Evolutionary conservation across 2,888 invertebrate genomes (phyloP), one percentile per base, ranked within the genome.

Genomic region (Dugesia japonica): DNA sequence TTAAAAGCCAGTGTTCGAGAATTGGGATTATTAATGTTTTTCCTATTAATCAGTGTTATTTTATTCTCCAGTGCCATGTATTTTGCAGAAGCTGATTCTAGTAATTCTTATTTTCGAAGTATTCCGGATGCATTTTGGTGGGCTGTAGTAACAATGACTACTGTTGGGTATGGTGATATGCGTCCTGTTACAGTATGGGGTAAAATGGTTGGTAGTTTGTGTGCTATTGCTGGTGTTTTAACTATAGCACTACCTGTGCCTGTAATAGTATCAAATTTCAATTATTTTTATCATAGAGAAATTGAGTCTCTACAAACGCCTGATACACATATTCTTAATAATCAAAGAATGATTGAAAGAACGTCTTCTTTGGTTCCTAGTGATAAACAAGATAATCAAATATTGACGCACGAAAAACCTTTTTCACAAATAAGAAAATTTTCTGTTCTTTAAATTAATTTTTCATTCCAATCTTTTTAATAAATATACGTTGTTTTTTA

Each of bases 1-100:
- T 23, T 56, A 7, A 56, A 56, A 56, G 56, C 56, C 56, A 56
- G 56, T 56, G 56, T 56, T 4, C 56, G 56, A 4, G 56, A 56
- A 56, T 56, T 56, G 56, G 56, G 56, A 56, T 56, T 56, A n/a
- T n/a, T 56, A 23, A 56, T 56, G 56, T 56, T 56, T 56, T 56
- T 56, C 23, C 17, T 56, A n/a, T 56, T 56, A 56, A 56, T 56
- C 56, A 56, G 56, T 23, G 56, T 56, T n/a, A 56, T 56, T 56
- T n/a, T 56, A 56, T 56, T 56, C 17, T 56, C 56, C 7, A 56
- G 56, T 56, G 56, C 56, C 9, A 56, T 56, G 56, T 56, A 56
- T 56, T 56, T 56, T 56, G 56, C 56, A 9, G 56, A 56, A 56
- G 56, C 56, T 9, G 56, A 56, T 56, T 56, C 56, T 4, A 56